Evolutionary conservation across 2,797 vertebrate genomes (phyloP).

Genomic region (Sardinella longiceps): DNA sequence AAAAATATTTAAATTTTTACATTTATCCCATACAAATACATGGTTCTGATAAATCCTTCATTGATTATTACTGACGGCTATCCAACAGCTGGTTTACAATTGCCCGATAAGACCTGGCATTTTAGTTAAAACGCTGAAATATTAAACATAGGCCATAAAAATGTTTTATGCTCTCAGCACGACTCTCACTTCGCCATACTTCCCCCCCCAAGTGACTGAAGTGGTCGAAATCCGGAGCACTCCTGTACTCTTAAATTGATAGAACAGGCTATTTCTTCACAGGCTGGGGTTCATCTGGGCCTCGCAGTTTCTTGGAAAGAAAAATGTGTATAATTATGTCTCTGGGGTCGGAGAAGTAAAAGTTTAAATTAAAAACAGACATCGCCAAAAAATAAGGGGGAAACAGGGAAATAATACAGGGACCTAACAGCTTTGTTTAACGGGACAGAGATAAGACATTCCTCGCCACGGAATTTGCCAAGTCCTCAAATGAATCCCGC

Average conservation of each 20-base stretch:
- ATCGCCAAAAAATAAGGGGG: slow-evolving; percentile 34
- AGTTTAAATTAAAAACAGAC: slow-evolving; percentile 58
- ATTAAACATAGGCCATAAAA: slow-evolving; percentile 10
- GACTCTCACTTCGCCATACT: slow-evolving; percentile 37
- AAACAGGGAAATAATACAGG: slow-evolving; percentile 46
- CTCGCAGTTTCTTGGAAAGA: slow-evolving; percentile 47
- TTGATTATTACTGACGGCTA: background rate
- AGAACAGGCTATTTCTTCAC: slow-evolving; percentile 39
- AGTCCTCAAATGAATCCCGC: slow-evolving; percentile 21
- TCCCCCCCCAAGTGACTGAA: slow-evolving; percentile 15
- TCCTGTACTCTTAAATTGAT: slow-evolving; percentile 41
- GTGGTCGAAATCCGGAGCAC: slow-evolving; percentile 9
- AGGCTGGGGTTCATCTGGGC: slow-evolving; percentile 38
- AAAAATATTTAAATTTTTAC: background rate
- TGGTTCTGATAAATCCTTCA: background rate
- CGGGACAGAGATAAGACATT: slow-evolving; percentile 39
- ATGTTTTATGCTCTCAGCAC: slow-evolving; percentile 43
- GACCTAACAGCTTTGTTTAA: slow-evolving; percentile 41
- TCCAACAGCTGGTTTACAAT: background rate
- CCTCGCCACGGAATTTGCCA: slow-evolving; percentile 15
- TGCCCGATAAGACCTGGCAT: background rate
- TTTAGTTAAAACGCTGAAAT: slow-evolving; percentile 13
- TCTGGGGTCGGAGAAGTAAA: slow-evolving; percentile 55
- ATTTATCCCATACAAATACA: background rate
- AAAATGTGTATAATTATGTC: slow-evolving; percentile 62